Evolutionary conservation across 92 coral and sea anemone species (phyloP), one percentile per base, ranked within the genome.

Genomic region (Micromussa lordhowensis): DNA sequence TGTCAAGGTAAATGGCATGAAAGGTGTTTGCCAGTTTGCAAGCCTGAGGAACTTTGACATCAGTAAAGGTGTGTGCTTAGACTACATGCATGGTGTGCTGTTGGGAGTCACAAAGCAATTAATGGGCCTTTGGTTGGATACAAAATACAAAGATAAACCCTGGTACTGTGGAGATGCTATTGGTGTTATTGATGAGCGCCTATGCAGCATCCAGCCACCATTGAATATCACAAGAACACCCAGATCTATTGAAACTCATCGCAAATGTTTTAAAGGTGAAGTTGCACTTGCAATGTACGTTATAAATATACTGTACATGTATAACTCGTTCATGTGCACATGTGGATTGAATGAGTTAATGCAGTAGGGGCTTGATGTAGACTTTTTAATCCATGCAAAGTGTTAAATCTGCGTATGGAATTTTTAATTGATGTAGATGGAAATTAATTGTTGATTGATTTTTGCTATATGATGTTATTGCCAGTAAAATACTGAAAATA

Each of bases 1-100:
- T n/a, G n/a, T 75, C 79, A 38, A 83, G 88, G 88, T 84, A 29
- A 84, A 84, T 84, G 87, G 87, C 19, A 72, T 84, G 69, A 72
- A 72, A 32, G 80, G 87, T 66, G 68, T 77, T 13, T 77, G 61
- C 32, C 81, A 77, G 81, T 77, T 77, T 77, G 81, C 81, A 22
- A 77, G 81, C 81, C 64, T 77, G 7, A 77, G 14, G 38, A 24
- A 22, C 81, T 83, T 40, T 83, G 87, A 83, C 64, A 36, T 70
- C 61, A 70, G 76, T 12, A 66, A 70, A 83, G 87, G 87, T 40
- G 64, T 83, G 4, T 83, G 79, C 64, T n/a, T 83, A 7, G 87
- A 83, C 24, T 83, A 83, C 38, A 83, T 83, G 87, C 77, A 83
- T 64, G 75, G 87, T 26, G 77, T 83, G 14, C 78, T 83, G 61